phyloP scores from a whole-genome alignment of 2,113 vertebrate genomes.

The Ardeotis arabs region DNA sequence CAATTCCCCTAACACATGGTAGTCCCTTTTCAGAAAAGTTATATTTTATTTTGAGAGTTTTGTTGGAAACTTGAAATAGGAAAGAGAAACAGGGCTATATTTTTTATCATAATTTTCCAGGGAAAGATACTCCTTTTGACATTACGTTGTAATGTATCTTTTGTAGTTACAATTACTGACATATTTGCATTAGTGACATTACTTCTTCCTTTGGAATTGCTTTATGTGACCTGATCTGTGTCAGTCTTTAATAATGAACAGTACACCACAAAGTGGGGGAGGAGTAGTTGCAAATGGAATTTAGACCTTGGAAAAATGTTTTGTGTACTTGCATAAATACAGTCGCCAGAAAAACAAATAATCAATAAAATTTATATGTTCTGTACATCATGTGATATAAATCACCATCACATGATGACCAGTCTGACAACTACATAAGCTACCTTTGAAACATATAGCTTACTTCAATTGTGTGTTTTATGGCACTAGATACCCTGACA shows the following conservation, averaged over 20 bases:
- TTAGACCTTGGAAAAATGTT: not conserved
- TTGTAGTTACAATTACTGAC: not conserved
- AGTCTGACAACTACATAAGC: not conserved
- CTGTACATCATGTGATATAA: not conserved
- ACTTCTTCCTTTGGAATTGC: not conserved
- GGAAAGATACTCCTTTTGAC: accelerated
- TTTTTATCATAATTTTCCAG: not conserved
- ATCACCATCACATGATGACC: not conserved
- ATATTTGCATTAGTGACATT: not conserved
- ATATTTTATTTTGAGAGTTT: not conserved
- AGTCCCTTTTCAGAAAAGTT: not conserved
- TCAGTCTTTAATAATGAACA: not conserved
- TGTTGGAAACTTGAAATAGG: not conserved
- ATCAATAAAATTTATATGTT: not conserved
- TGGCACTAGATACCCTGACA: not conserved
- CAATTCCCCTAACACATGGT: not conserved
- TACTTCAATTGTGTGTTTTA: not conserved
- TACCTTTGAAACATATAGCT: not conserved
- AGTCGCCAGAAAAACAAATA: not conserved
- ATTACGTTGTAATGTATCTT: not conserved
- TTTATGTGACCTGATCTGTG: not conserved
- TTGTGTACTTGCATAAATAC: not conserved
- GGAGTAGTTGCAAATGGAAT: not conserved
- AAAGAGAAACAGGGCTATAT: not conserved
- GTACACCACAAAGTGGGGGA: not conserved